Percentiles rank a stretch among this genome's conserved stretches.
phyloP scores from a whole-genome alignment of 1,140 invertebrate species.

The Anthonomus grandis region DNA sequence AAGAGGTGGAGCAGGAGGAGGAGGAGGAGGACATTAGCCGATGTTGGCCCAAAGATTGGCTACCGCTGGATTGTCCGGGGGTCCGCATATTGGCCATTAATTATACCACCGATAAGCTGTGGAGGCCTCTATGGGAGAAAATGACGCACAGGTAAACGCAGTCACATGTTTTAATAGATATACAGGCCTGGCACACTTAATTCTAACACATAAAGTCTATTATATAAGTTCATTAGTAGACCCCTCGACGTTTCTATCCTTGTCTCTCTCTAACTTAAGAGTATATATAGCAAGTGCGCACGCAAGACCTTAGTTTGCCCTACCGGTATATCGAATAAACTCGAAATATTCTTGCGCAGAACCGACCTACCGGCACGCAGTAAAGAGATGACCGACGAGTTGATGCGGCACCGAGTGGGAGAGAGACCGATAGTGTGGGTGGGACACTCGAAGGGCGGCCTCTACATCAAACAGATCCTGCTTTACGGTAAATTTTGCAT shows the following conservation, averaged over 20 bases:
- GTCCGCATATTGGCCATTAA: conserved; percentile 66
- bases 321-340: too few relatives aligned
- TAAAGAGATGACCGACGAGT: conserved; percentile 62
- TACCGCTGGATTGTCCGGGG: conserved; percentile 62
- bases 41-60: conserved; percentile 69
- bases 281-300: too few relatives aligned
- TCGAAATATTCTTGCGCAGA: conserved; percentile 38
- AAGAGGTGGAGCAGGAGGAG: conserved; percentile 4
- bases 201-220: too few relatives aligned
- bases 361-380: conserved; percentile 58
- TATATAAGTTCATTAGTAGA: too few relatives aligned
- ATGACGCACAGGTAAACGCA: conserved; percentile 58
- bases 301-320: too few relatives aligned
- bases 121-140: conserved; percentile 66
- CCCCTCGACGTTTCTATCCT: too few relatives aligned
- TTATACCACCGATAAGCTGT: conserved; percentile 67
- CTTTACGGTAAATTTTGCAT: conserved; percentile 51
- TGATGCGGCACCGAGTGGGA: conserved; percentile 59
- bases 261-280: too few relatives aligned
- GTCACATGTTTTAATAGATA: too few relatives aligned
- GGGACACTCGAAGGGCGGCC: conserved; percentile 67
- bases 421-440: conserved; percentile 65
- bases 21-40: conserved; percentile 49
- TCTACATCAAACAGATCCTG: conserved; percentile 69
- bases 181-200: too few relatives aligned